Evolutionary conservation across 2,113 vertebrate species (phyloP), one percentile per base, ranked within the genome.

Genomic region (Onychostoma macrolepis): DNA sequence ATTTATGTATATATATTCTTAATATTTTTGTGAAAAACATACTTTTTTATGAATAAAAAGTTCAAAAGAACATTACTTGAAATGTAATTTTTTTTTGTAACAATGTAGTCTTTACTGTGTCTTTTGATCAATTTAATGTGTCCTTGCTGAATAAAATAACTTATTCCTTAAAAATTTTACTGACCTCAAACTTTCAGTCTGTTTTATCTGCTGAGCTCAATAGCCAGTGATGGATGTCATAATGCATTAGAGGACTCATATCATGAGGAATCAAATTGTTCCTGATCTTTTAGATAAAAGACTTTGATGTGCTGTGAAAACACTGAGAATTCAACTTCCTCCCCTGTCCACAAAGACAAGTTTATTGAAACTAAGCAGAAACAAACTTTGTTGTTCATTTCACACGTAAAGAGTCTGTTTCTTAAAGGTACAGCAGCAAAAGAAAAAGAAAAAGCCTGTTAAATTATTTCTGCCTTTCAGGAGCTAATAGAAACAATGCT

Each of bases 161-260:
- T 69, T 9, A 36, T 69, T 69, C 36, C 28, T 69, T 67, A 10
- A 11, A 61, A 63, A 30, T 71, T 6, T 72, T 38, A 36, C 67
- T 72, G 33, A 38, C 69, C 19, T 33, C 15, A 36, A 71, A 36
- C 67, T 21, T 71, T 80, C 3, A 80, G 78, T 24, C 36, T 72
- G 69, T 38, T 41, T 41, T 74, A 74, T 80, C 10, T 36, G 0
- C 41, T 38, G 77, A 36, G 30, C 4, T 61, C 6, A 78, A 21
- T 21, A 53, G 76, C 48, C 2, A 61, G 33, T 38, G 30, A 38
- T 15, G 4, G 30, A 13, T 61, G 24, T 58, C 58, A 33, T 80
- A 61, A 61, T 79, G 28, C 76, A 53, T 56, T 79, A 56, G 33
- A 79, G 19, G 4, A 72, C 76, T 26, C 19, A 8, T 78, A 78